These are phyloP conservation scores for Abrostola tripartita DNA, from an alignment of 2,888 invertebrate species.

Conservation along the genomic window DNA sequence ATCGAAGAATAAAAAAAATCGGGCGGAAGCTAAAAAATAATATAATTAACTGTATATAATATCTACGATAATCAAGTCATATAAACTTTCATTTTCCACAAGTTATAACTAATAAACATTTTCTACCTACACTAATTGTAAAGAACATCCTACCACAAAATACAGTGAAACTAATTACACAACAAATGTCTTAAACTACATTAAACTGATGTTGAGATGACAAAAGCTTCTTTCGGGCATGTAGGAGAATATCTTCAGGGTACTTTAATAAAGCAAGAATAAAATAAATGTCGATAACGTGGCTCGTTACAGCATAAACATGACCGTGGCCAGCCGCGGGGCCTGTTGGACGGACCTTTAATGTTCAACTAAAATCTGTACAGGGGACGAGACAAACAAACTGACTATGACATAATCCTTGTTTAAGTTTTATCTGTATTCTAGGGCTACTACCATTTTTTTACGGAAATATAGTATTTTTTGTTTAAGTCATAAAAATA, in stretches of 20 bases:
- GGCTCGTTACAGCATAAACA: constrained; percentile 51
- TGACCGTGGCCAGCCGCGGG: constrained; percentile 44
- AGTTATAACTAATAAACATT: too few species aligned
- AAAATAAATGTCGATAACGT: constrained; percentile 35
- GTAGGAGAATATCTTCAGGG: constrained; percentile 29
- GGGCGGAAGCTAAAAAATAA: too few species aligned
- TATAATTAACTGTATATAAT: too few species aligned
- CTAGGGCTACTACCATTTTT: background rate
- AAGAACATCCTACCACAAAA: too few species aligned
- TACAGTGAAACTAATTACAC: too few species aligned
- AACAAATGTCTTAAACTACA: too few species aligned
- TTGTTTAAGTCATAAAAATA: too few species aligned
- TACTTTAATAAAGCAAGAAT: constrained; percentile 22
- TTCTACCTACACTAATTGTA: too few species aligned
- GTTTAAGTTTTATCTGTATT: constrained; percentile 7
- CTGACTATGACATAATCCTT: constrained; percentile 40
- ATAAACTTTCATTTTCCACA: too few species aligned
- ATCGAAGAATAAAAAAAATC: too few species aligned
- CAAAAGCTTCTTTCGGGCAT: constrained; percentile 5
- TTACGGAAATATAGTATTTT: too few species aligned
- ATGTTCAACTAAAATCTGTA: constrained; percentile 14
- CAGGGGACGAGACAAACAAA: constrained; percentile 35
- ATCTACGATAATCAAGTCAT: too few species aligned
- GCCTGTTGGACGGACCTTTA: constrained; percentile 32
- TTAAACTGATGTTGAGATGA: background rate